phyloP scores from a whole-genome alignment of 2,888 invertebrate species.

The Drosophila maculinotata region DNA sequence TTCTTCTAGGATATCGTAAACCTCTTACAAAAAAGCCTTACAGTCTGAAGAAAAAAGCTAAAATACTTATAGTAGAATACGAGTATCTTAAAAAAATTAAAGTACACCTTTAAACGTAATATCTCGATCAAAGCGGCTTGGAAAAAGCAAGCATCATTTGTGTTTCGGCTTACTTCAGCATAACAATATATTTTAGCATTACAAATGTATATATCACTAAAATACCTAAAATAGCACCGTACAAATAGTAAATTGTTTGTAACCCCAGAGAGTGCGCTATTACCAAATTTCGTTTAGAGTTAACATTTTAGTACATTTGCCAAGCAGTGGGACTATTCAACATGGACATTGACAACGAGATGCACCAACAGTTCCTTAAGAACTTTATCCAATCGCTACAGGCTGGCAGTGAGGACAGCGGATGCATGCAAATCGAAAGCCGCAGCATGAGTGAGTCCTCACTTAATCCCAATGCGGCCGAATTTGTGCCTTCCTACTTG shows the following conservation, averaged over 20 bases:
- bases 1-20: no score
- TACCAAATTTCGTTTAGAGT: slow-evolving; percentile 43
- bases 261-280: slow-evolving; percentile 13
- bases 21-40: no score
- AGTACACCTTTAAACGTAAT: no score
- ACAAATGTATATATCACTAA: slow-evolving; percentile 31
- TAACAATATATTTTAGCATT: slow-evolving; percentile 17
- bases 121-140: slow-evolving; percentile 29
- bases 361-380: slow-evolving; percentile 25
- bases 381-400: slow-evolving; percentile 33
- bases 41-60: no score
- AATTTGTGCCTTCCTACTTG: slow-evolving; percentile 58
- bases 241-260: slow-evolving; percentile 47
- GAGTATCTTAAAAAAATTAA: no score
- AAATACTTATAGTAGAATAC: no score
- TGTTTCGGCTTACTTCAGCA: slow-evolving; percentile 38
- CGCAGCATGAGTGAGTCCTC: slow-evolving; percentile 31
- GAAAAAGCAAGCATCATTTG: slow-evolving; percentile 34
- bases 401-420: slow-evolving; percentile 19
- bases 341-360: slow-evolving; percentile 29
- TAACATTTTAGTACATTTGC: slow-evolving; percentile 3
- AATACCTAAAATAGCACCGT: slow-evolving; percentile 35
- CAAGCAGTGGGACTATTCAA: slow-evolving; percentile 1
- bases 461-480: slow-evolving; percentile 61
- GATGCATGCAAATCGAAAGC: slow-evolving; percentile 2